Percentiles rank a stretch among this genome's conserved stretches.
Conservation (phyloP, 2,797 vertebrate genomes). For the Diplodus puntazzo region DNA sequence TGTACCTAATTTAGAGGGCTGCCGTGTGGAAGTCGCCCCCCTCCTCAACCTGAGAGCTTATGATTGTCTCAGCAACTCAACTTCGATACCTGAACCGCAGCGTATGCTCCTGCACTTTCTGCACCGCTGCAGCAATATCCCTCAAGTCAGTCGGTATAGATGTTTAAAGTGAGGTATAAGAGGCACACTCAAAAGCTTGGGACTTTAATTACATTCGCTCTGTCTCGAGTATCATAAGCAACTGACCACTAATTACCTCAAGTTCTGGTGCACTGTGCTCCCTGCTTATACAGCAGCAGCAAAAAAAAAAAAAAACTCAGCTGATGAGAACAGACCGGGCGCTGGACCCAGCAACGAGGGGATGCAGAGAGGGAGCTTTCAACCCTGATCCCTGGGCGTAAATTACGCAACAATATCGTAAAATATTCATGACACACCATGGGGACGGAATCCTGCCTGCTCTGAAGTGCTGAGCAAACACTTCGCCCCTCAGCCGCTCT, state of each 20-base stretch:
- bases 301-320: constrained; percentile 41
- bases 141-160: constrained; percentile 32
- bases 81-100: constrained; percentile 60
- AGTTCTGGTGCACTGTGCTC: constrained; percentile 62
- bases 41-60: constrained; percentile 58
- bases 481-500: constrained; percentile 66
- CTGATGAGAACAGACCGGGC: constrained; percentile 65
- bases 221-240: constrained; percentile 73
- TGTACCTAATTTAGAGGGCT: constrained; percentile 69
- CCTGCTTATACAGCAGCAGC: constrained; percentile 62
- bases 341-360: constrained; percentile 61
- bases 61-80: constrained; percentile 77
- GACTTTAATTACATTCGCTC: constrained; percentile 72
- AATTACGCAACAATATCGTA: constrained; percentile 79
- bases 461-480: constrained; percentile 82
- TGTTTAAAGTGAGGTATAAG: constrained; percentile 51
- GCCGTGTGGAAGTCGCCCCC: constrained; percentile 57
- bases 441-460: constrained; percentile 73
- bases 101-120: constrained; percentile 58
- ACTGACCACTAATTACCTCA: constrained; percentile 73
- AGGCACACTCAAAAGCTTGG: constrained; percentile 64
- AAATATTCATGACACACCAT: constrained; percentile 82
- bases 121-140: constrained; percentile 49
- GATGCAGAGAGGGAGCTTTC: constrained; percentile 72
- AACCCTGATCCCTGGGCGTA: constrained; percentile 67